phyloP scores from a whole-genome alignment of 2,113 vertebrate species.

The Neofelis nebulosa region DNA sequence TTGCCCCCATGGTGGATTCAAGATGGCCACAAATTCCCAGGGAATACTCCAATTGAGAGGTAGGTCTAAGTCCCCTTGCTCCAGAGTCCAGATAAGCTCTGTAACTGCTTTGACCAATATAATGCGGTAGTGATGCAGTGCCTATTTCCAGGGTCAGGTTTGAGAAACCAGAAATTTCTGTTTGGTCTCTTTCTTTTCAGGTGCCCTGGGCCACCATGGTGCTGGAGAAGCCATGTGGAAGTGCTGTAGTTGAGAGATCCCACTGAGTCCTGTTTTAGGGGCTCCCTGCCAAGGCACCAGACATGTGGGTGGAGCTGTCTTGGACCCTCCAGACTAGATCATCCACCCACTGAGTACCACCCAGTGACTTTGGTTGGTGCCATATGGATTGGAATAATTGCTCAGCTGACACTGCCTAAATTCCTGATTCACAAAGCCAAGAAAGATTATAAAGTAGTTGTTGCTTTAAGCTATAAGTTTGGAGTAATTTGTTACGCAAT shows the following conservation, averaged over 20 bases:
- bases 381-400: background rate
- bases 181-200: background rate
- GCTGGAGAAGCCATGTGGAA: background rate
- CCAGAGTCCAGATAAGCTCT: background rate
- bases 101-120: background rate
- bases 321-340: background rate
- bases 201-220: background rate
- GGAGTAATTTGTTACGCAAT: background rate
- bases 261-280: background rate
- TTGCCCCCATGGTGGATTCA: background rate
- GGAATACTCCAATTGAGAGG: background rate
- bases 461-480: background rate
- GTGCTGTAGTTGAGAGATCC: background rate
- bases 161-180: background rate
- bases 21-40: background rate
- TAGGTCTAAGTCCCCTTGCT: background rate
- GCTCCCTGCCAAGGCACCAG: background rate
- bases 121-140: background rate
- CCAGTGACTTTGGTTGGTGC: background rate
- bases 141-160: background rate
- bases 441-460: background rate
- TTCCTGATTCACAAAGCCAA: background rate
- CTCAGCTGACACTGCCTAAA: background rate
- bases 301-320: background rate
- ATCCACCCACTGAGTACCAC: background rate